phyloP scores from a whole-genome alignment of 2,797 vertebrate species.

The Tadarida brasiliensis region DNA sequence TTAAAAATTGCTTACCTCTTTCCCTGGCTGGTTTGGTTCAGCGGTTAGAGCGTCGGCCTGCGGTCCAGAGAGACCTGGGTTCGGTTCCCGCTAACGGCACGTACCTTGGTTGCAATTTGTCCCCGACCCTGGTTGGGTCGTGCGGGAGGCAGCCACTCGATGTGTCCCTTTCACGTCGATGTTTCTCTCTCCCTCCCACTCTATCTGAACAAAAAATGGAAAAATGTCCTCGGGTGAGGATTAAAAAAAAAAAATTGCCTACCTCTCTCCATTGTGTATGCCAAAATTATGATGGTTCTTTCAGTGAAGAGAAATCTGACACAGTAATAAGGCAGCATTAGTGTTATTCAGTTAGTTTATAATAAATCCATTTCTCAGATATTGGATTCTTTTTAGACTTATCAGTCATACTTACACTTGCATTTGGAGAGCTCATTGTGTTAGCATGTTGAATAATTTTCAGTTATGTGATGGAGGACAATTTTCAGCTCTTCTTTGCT shows the following conservation, averaged over 20 bases:
- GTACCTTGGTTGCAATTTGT: too few species aligned
- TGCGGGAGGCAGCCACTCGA: too few species aligned
- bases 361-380: neutral
- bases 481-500: constrained; percentile 21
- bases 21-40: too few species aligned
- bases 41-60: too few species aligned
- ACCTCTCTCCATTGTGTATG: neutral
- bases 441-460: constrained; percentile 7
- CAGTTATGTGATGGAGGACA: neutral
- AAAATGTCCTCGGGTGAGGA: too few species aligned
- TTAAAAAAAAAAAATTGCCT: neutral
- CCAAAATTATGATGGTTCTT: constrained; percentile 35
- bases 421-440: neutral
- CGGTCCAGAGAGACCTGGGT: too few species aligned
- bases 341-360: constrained; percentile 6
- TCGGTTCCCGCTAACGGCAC: too few species aligned
- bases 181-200: too few species aligned
- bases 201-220: too few species aligned
- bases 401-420: neutral
- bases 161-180: too few species aligned
- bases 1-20: neutral
- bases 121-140: too few species aligned
- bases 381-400: neutral
- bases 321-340: neutral
- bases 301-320: constrained; percentile 11